Base-by-base conservation (phyloP, 2,888 invertebrate genomes). In the Odontocolon sp. region DNA sequence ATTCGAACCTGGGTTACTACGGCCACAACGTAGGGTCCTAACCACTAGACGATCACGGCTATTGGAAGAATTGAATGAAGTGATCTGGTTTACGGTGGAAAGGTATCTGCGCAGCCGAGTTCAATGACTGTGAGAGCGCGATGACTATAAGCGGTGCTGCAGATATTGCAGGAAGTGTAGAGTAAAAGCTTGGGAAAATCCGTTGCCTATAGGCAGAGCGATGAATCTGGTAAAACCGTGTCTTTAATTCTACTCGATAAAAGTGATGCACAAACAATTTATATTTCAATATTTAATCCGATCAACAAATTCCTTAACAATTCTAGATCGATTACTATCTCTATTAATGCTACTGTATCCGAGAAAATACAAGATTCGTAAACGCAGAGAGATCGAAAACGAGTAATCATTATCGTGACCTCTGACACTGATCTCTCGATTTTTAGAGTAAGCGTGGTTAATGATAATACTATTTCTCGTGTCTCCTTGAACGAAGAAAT, bases 1-100 rank as follows among this genome's bases (percentile, higher is more conserved):
- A 90, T 90, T 90, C 89, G 89, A 90, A 90, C 90, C 90, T 90
- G 90, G 90, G 90, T 90, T 90, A 89, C 90, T 89, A 90, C 90
- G 90, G 90, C 90, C 90, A 90, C 90, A 90, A 90, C 90, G 90
- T 90, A 89, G 89, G 89, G 90, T 90, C 90, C 88, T 89, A 86
- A 89, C 88, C 87, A 88, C 87, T 87, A 89, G 89, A 89, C 88
- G 88, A 89, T 89, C 88, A 89, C 89, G 89, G 88, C 87, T n/a
- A 45, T 45, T 45, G 36, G 45, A 64, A 40, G 63, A 72, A 57
- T 56, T 72, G 71, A 72, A 72, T 28, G 63, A 16, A 45, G 6
- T 38, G 45, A 64, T 64, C 47, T 14, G 38, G 54, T 45, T 56
- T 21, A 11, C 26, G 47, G 31, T 31, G 50, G 28, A 9, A 1